A percentile compares a stretch with the other conserved stretches of the same genome.
Evolutionary conservation across 1,140 invertebrate genomes (phyloP).

Genomic region (Pseudomyrmex cubaensis): DNA sequence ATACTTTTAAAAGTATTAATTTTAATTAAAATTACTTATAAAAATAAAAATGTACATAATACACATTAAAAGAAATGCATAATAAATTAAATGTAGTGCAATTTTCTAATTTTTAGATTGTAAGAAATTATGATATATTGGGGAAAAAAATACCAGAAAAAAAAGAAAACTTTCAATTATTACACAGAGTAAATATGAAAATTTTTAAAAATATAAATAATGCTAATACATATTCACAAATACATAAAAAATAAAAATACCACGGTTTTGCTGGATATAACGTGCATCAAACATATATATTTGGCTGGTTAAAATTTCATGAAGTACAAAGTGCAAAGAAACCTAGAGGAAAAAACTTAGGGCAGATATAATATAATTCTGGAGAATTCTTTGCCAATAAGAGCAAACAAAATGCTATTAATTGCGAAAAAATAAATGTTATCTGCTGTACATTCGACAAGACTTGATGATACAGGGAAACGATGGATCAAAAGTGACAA

Average conservation of each 20-base stretch:
- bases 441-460: conserved; percentile 41
- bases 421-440: background rate
- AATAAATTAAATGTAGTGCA: conserved; percentile 7
- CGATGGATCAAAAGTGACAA: conserved; percentile 16
- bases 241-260: background rate
- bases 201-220: background rate
- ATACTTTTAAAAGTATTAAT: background rate
- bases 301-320: background rate
- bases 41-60: background rate
- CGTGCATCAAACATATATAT: too few relatives aligned
- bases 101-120: background rate
- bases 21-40: background rate
- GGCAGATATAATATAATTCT: background rate
- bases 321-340: background rate
- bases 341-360: conserved; percentile 3
- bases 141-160: background rate
- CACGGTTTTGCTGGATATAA: background rate
- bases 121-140: background rate
- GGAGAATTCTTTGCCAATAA: conserved; percentile 31
- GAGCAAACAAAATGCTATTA: background rate
- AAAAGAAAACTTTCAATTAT: background rate
- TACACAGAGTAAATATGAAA: background rate
- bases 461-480: background rate
- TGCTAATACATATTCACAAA: background rate
- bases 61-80: background rate